Evolutionary conservation across 2,797 vertebrate species (phyloP).

Genomic region (Sebastes taczanowskii): DNA sequence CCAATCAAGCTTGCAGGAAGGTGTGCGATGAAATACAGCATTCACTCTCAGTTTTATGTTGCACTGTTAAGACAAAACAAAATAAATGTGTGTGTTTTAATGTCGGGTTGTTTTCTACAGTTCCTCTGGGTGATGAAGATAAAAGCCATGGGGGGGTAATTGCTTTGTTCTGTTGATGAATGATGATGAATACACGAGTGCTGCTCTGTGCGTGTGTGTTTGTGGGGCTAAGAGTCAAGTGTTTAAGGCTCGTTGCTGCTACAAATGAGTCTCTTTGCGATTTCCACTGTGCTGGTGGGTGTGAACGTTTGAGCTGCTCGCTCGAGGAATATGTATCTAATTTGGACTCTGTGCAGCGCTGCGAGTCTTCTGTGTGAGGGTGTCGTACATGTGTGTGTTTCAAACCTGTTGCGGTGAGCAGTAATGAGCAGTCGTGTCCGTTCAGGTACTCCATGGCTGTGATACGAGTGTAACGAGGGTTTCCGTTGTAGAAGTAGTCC

Average conservation of each 20-base stretch:
- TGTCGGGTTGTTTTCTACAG: not conserved
- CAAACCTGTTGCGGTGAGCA: slow-evolving; percentile 94
- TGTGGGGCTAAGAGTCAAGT: slow-evolving; percentile 29
- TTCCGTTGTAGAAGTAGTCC: slow-evolving; percentile 98
- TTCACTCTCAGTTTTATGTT: slow-evolving; percentile 14
- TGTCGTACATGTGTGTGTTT: not conserved
- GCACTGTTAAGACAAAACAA: slow-evolving; percentile 14
- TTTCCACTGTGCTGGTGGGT: slow-evolving; percentile 12
- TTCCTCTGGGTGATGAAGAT: slow-evolving; percentile 38
- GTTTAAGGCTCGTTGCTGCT: slow-evolving; percentile 35
- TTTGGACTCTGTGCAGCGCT: not conserved
- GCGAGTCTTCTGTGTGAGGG: not conserved
- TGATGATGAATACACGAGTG: slow-evolving; percentile 47
- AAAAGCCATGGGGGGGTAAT: slow-evolving; percentile 38
- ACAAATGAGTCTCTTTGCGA: slow-evolving; percentile 40
- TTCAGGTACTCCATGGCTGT: slow-evolving; percentile 98
- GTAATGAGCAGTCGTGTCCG: slow-evolving; percentile 94
- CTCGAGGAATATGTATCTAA: not conserved
- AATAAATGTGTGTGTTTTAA: slow-evolving; percentile 35
- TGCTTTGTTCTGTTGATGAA: slow-evolving; percentile 56
- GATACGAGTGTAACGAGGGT: slow-evolving; percentile 95
- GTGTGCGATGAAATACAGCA: not conserved
- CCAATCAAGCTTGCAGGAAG: slow-evolving; percentile 10
- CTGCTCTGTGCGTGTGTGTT: not conserved
- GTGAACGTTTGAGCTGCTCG: slow-evolving; percentile 5